These are phyloP conservation scores for Laothoe populi DNA, from an alignment of 2,888 invertebrate species.

Conservation along the genomic window DNA sequence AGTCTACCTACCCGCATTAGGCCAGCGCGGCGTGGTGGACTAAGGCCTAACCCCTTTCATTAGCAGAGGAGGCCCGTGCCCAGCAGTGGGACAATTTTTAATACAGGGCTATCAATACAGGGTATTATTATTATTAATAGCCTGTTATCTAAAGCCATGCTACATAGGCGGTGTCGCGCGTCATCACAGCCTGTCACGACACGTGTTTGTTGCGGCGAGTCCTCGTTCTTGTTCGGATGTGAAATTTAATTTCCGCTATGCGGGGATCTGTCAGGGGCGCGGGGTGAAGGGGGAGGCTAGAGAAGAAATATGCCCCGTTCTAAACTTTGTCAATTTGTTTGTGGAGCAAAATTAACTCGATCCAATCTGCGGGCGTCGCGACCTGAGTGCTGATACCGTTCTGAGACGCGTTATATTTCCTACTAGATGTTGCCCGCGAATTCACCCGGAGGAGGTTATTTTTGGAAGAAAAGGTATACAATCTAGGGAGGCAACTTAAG, in stretches of 20 bases:
- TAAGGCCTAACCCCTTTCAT: too few relatives aligned
- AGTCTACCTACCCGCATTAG: too few relatives aligned
- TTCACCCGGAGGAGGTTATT: too few relatives aligned
- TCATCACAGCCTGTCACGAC: conserved; percentile 59
- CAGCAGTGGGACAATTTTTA: too few relatives aligned
- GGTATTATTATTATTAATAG: too few relatives aligned
- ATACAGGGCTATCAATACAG: too few relatives aligned
- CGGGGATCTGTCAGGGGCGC: conserved; percentile 75
- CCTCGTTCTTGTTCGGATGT: conserved; percentile 82
- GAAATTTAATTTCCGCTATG: conserved; percentile 84
- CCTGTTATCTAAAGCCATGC: not conserved
- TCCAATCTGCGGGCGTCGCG: conserved; percentile 79
- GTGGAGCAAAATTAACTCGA: conserved; percentile 85
- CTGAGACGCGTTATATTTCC: conserved; percentile 67
- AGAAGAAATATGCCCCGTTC: conserved; percentile 84
- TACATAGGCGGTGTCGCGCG: conserved; percentile 36
- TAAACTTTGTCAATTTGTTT: conserved; percentile 86
- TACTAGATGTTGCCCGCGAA: too few relatives aligned
- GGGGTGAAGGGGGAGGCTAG: conserved; percentile 53
- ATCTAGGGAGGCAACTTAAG: too few relatives aligned
- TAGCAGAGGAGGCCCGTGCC: too few relatives aligned
- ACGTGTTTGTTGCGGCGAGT: conserved; percentile 73
- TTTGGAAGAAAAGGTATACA: too few relatives aligned
- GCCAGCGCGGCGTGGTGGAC: too few relatives aligned
- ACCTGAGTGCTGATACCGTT: conserved; percentile 69